Percentiles rank a stretch among this genome's conserved stretches.
Evolutionary conservation across 2,113 vertebrate genomes (phyloP).

Genomic region (Phocoena sinus): DNA sequence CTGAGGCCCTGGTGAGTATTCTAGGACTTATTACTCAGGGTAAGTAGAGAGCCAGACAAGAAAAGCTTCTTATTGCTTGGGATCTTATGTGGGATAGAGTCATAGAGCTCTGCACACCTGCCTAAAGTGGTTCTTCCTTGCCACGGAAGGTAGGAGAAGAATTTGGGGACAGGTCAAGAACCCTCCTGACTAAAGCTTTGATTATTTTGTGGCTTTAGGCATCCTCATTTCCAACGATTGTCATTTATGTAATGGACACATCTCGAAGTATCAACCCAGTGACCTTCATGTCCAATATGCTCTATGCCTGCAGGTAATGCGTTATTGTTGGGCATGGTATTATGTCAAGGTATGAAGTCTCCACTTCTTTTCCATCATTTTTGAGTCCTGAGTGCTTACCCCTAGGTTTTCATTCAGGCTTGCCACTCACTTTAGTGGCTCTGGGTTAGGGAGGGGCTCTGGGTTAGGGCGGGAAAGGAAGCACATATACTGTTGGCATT

Average conservation of each 20-base stretch:
- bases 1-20: slow-evolving; percentile 90
- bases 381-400: not conserved
- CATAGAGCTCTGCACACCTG: not conserved
- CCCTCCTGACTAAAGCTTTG: not conserved
- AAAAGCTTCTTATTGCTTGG: not conserved
- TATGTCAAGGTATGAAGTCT: not conserved
- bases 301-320: slow-evolving; percentile 96
- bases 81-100: not conserved
- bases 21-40: not conserved
- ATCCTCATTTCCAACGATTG: slow-evolving; percentile 93
- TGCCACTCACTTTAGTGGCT: not conserved
- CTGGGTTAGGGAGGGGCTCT: not conserved
- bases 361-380: not conserved
- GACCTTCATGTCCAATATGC: slow-evolving; percentile 99
- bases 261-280: slow-evolving; percentile 94
- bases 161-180: not conserved
- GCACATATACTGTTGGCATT: not conserved
- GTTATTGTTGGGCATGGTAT: not conserved
- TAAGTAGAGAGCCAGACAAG: not conserved
- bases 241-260: slow-evolving; percentile 98
- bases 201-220: slow-evolving; percentile 81
- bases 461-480: not conserved
- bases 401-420: not conserved
- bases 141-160: not conserved
- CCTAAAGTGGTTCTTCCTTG: not conserved